A percentile compares a stretch with the other conserved stretches of the same genome.
Evolutionary conservation across 2,888 invertebrate species (phyloP).

Genomic region (Thecophora atra): DNA sequence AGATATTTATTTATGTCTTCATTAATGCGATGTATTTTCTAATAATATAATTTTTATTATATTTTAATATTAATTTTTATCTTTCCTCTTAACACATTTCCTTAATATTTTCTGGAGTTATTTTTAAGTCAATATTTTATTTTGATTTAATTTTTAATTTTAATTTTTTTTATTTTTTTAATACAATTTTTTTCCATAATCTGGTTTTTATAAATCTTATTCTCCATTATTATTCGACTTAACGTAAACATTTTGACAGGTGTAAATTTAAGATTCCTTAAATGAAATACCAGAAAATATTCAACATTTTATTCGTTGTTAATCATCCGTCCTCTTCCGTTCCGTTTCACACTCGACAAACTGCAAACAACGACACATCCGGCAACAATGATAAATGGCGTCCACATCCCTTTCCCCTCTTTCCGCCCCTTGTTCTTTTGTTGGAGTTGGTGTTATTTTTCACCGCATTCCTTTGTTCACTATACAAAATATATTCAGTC

Average conservation of each 20-base stretch:
- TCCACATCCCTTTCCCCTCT: background rate
- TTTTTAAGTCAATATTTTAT: background rate
- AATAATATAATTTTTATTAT: no score
- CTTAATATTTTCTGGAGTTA: background rate
- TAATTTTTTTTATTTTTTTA: no score
- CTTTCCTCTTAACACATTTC: no score
- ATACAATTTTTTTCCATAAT: no score
- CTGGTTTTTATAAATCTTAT: no score
- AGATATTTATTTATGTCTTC: no score
- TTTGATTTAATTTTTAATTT: no score
- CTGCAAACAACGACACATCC: background rate
- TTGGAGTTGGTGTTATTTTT: background rate
- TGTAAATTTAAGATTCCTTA: background rate
- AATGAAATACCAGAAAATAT: background rate
- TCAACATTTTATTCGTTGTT: constrained; percentile 4
- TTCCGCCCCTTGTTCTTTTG: background rate
- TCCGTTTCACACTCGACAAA: constrained; percentile 22
- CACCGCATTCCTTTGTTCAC: no score
- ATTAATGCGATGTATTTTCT: no score
- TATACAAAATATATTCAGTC: no score
- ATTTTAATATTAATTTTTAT: no score
- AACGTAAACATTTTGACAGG: background rate
- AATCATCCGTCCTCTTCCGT: constrained; percentile 10
- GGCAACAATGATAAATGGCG: constrained; percentile 18
- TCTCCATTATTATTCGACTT: background rate